Conservation (phyloP, 1,140 invertebrate genomes). For the Neodiprion pinetum region DNA sequence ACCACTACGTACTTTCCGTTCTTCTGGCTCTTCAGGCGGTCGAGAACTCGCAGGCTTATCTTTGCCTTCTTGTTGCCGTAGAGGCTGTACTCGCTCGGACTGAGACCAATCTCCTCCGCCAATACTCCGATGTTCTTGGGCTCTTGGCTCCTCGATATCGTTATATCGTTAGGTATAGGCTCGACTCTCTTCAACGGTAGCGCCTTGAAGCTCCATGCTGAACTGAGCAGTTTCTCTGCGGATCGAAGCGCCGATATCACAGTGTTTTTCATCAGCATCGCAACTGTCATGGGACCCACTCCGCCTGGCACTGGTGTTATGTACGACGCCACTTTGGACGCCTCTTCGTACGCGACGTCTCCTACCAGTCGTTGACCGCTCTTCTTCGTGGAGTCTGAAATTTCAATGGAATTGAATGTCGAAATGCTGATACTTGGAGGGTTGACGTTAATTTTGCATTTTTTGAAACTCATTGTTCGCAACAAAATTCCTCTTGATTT, state of each 20-base stretch:
- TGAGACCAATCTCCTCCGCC: constrained; percentile 86
- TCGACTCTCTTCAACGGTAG: constrained; percentile 66
- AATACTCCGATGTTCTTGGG: constrained; percentile 85
- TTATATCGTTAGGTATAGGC: constrained; percentile 89
- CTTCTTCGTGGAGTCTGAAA: constrained; percentile 83
- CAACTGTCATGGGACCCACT: constrained; percentile 98
- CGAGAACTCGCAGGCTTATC: constrained; percentile 82
- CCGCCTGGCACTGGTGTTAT: constrained; percentile 99
- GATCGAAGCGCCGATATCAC: constrained; percentile 79
- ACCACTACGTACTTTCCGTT: constrained; percentile 96
- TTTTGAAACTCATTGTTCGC: constrained; percentile 2
- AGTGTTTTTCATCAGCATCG: constrained; percentile 97
- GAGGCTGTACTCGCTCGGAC: constrained; percentile 80
- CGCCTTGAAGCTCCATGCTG: constrained; percentile 70
- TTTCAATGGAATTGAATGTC: constrained; percentile 9
- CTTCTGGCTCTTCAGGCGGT: constrained; percentile 73
- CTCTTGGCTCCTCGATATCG: constrained; percentile 84
- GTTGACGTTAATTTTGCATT: too few species aligned
- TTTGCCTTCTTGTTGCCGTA: constrained; percentile 98
- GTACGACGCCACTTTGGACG: constrained; percentile 78
- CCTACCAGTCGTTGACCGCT: constrained; percentile 88
- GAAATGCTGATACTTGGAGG: too few species aligned
- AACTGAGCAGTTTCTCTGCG: constrained; percentile 63
- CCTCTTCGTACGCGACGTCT: constrained; percentile 91
- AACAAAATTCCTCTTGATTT: constrained; percentile 9